Evolutionary conservation across 2,113 vertebrate species (phyloP).

Genomic region (Psammodynastes pulverulentus): DNA sequence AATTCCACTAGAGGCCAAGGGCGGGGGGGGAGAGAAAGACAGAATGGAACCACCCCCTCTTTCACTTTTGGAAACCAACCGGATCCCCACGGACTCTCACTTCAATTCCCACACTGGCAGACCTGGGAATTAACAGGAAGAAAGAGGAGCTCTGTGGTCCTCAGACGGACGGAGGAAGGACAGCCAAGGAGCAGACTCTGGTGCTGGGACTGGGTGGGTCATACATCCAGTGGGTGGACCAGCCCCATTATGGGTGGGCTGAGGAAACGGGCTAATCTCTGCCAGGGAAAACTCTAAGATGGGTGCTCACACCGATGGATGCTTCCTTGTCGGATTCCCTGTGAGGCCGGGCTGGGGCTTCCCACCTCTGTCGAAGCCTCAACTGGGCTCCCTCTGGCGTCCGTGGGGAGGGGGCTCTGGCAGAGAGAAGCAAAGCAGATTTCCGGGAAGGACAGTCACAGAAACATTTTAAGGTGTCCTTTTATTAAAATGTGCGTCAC

Average conservation of each 20-base stretch:
- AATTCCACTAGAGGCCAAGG: not conserved
- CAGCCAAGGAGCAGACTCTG: not conserved
- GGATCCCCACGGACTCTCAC: not conserved
- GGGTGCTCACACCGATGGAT: too few species aligned
- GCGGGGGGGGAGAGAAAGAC: not conserved
- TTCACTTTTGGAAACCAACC: not conserved
- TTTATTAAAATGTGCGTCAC: slow-evolving; percentile 39
- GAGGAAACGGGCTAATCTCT: not conserved
- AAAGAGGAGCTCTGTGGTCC: not conserved
- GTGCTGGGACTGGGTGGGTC: not conserved
- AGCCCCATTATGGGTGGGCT: not conserved
- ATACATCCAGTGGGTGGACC: not conserved
- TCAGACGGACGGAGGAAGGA: not conserved
- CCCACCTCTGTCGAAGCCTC: not conserved
- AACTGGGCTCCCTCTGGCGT: not conserved
- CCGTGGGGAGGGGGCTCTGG: too few species aligned
- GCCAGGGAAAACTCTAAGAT: not conserved
- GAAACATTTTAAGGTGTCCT: slow-evolving; percentile 20
- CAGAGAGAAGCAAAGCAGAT: not conserved
- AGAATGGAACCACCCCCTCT: not conserved
- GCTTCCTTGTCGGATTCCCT: not conserved
- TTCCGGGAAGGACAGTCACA: not conserved
- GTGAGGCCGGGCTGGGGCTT: not conserved
- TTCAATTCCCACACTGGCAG: not conserved
- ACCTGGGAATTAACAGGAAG: not conserved